Evolutionary conservation across 2,888 invertebrate species (phyloP).

Genomic region (Trachelus iudaicus): DNA sequence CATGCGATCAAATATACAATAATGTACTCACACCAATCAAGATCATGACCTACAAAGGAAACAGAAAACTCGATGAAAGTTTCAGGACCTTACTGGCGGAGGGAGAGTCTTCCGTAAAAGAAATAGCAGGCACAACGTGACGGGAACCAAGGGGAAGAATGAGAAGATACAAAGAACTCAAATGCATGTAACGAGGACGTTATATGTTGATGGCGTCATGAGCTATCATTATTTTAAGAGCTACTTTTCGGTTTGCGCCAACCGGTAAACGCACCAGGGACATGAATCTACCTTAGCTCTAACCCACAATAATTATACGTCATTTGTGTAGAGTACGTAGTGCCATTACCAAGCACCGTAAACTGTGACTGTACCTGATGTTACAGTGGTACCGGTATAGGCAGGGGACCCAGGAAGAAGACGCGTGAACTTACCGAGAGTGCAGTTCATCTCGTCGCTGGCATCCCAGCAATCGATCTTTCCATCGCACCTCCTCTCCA

Average conservation of each 20-base stretch:
- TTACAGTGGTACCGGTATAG: background rate
- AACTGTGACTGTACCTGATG: background rate
- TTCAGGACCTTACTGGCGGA: background rate
- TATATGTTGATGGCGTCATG: background rate
- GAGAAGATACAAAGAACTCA: background rate
- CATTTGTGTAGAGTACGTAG: background rate
- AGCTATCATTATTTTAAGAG: background rate
- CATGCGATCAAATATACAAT: slow-evolving; percentile 27
- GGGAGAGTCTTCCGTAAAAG: background rate
- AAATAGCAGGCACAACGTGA: no score
- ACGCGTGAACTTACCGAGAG: slow-evolving; percentile 67
- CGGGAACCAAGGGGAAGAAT: background rate
- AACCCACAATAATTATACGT: background rate
- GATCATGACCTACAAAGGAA: slow-evolving; percentile 54
- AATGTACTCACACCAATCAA: slow-evolving; percentile 58
- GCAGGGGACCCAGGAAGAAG: background rate
- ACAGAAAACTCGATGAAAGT: slow-evolving; percentile 20
- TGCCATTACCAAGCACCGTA: background rate
- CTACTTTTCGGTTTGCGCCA: background rate
- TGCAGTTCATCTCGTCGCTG: slow-evolving; percentile 79
- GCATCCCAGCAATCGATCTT: slow-evolving; percentile 84
- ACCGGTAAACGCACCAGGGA: background rate
- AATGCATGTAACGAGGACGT: background rate
- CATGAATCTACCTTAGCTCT: background rate
- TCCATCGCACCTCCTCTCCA: slow-evolving; percentile 77